These are phyloP conservation scores for Emmelina monodactyla DNA, from an alignment of 2,888 invertebrate species.

Conservation along the genomic window DNA sequence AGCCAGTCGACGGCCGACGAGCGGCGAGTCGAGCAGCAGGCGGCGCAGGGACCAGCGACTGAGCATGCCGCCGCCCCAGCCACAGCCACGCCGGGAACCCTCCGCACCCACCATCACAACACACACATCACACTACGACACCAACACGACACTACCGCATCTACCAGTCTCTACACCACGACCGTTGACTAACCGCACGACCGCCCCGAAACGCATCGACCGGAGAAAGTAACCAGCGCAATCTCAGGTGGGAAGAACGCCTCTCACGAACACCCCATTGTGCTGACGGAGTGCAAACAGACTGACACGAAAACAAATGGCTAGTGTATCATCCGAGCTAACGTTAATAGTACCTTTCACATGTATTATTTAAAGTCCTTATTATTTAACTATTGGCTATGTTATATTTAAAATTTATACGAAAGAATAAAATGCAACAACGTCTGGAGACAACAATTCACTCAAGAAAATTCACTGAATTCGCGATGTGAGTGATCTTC, in stretches of 20 bases:
- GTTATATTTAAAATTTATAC: no score
- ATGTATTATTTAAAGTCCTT: no score
- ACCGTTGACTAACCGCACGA: constrained; percentile 22
- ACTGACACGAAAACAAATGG: constrained; percentile 4
- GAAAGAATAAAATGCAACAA: no score
- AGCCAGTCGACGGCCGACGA: constrained; percentile 70
- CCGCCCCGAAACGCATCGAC: constrained; percentile 37
- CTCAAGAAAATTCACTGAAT: no score
- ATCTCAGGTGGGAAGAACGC: constrained; percentile 25
- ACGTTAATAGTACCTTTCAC: no score
- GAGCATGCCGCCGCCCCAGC: constrained; percentile 54
- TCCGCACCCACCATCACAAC: constrained; percentile 53
- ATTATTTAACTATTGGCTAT: no score
- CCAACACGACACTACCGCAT: constrained; percentile 17
- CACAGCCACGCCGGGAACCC: constrained; percentile 50
- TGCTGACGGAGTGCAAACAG: constrained; percentile 13
- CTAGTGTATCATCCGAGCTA: no score
- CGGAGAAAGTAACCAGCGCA: constrained; percentile 49
- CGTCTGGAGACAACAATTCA: no score
- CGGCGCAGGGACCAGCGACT: constrained; percentile 73
- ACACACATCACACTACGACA: constrained; percentile 38
- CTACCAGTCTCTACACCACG: constrained; percentile 18
- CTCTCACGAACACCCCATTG: constrained; percentile 29
- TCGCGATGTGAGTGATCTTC: no score
- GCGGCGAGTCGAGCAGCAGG: constrained; percentile 74